These are phyloP conservation scores for Amphipoea oculea DNA, from an alignment of 2,888 invertebrate species.

Conservation along the genomic window DNA sequence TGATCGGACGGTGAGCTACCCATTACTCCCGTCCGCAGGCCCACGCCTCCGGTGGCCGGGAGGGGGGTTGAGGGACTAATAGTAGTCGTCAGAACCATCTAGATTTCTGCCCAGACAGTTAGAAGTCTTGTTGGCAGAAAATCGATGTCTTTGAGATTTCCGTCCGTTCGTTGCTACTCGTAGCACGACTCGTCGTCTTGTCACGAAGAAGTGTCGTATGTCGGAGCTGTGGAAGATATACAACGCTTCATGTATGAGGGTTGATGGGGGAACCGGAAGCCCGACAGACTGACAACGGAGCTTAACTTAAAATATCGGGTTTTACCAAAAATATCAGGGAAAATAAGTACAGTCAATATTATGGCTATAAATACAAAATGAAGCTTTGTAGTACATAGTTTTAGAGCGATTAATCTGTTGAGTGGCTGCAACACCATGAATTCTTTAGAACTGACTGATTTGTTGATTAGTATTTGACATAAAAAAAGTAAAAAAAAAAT, in stretches of 20 bases:
- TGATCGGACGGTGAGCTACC: no score
- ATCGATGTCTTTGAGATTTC: background rate
- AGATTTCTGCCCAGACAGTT: no score
- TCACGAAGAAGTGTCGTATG: slow-evolving; percentile 14
- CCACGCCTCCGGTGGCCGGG: no score
- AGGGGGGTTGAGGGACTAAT: background rate
- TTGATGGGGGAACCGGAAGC: background rate
- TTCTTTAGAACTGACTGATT: background rate
- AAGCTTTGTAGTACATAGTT: background rate
- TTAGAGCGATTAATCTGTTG: background rate
- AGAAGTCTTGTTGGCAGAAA: background rate
- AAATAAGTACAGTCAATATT: background rate
- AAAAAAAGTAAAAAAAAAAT: background rate
- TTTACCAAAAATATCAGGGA: background rate
- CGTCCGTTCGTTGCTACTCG: background rate
- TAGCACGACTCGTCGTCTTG: background rate
- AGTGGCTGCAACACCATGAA: background rate
- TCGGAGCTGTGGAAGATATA: background rate
- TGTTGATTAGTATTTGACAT: background rate
- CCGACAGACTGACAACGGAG: background rate
- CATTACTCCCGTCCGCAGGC: no score
- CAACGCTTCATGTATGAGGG: slow-evolving; percentile 5
- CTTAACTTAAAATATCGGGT: background rate
- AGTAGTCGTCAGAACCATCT: background rate
- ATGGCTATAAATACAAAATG: background rate